A percentile compares a stretch with the other conserved stretches of the same genome.
These are phyloP conservation scores for Rhagologus leucostigma DNA, from an alignment of 2,113 vertebrate genomes.

Conservation along the genomic window DNA sequence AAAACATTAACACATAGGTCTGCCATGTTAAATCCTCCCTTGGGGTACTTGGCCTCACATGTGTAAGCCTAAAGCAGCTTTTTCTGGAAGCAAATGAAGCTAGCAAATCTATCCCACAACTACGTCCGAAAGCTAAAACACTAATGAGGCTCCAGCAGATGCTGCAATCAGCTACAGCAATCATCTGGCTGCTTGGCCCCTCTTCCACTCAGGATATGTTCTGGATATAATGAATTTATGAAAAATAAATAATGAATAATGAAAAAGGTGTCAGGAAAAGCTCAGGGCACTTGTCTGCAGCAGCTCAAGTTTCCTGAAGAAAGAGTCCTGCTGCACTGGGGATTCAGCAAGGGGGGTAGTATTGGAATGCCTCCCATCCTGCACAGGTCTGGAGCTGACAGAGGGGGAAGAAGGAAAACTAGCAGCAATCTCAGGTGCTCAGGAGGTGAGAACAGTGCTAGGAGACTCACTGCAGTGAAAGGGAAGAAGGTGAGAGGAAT, in stretches of 20 bases:
- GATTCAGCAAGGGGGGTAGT: not conserved
- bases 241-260: too few relatives aligned
- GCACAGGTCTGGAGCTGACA: not conserved
- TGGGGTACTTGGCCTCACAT: not conserved
- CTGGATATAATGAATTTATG: not conserved
- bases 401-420: not conserved
- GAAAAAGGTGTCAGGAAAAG: not conserved
- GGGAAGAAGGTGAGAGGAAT: not conserved
- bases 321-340: not conserved
- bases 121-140: not conserved
- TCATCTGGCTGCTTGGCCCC: not conserved
- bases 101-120: not conserved
- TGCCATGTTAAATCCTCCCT: not conserved
- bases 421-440: not conserved
- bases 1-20: slow-evolving; percentile 6
- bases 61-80: slow-evolving; percentile 39
- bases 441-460: not conserved
- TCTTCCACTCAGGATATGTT: not conserved
- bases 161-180: not conserved
- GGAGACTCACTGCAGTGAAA: not conserved
- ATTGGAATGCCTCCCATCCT: not conserved
- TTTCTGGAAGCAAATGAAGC: slow-evolving; percentile 20
- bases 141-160: not conserved
- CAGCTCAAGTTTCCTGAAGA: not conserved
- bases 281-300: not conserved